Evolutionary conservation across 1,140 invertebrate species (phyloP).

Genomic region (Nautilus pompilius): DNA sequence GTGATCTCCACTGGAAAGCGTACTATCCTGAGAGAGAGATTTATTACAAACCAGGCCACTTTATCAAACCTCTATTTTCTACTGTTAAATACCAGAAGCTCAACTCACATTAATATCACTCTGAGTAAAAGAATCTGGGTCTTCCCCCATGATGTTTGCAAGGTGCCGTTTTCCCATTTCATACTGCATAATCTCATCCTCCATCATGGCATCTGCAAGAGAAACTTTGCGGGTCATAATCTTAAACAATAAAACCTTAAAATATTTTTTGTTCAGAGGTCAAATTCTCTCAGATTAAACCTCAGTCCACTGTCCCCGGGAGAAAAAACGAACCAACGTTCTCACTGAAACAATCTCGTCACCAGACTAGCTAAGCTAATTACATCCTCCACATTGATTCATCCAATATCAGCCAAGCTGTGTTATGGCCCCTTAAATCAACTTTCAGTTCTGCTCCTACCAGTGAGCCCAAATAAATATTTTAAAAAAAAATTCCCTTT

Average conservation of each 20-base stretch:
- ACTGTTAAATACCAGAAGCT: too few species aligned
- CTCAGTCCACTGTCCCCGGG: too few species aligned
- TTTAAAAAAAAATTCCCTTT: too few species aligned
- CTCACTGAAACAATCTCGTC: neutral
- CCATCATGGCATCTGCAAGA: constrained; percentile 80
- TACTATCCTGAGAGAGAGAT: too few species aligned
- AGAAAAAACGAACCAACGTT: neutral
- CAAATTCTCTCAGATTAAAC: neutral
- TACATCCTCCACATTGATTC: neutral
- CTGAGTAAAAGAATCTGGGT: constrained; percentile 83
- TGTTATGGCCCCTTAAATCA: too few species aligned
- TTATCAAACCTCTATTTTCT: too few species aligned
- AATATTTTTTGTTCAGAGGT: neutral
- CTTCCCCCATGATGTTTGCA: constrained; percentile 97
- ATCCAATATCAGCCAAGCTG: too few species aligned
- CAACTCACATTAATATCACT: constrained; percentile 76
- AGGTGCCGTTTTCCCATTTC: constrained; percentile 90
- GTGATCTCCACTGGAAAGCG: too few species aligned
- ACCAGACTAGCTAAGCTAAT: neutral
- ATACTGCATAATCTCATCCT: constrained; percentile 76
- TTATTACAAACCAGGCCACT: too few species aligned
- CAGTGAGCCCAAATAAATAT: too few species aligned
- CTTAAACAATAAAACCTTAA: constrained; percentile 4
- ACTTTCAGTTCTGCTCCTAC: too few species aligned
- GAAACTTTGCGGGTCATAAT: too few species aligned